phyloP scores from a whole-genome alignment of 2,113 vertebrate genomes.

The Callithrix jacchus region DNA sequence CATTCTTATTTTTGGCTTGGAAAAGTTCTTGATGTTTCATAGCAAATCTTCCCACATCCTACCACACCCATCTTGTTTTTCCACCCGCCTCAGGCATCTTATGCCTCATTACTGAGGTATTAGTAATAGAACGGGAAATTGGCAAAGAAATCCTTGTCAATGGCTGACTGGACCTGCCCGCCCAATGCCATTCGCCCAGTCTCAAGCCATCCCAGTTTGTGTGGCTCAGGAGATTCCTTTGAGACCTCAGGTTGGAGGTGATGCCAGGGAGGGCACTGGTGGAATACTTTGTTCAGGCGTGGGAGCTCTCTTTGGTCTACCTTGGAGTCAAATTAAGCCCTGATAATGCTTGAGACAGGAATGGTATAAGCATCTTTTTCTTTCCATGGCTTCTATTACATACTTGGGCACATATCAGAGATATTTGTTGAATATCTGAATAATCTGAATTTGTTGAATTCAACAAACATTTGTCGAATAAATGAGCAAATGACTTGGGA shows the following conservation, averaged over 20 bases:
- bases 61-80: neutral
- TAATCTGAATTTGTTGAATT: too few species aligned
- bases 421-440: too few species aligned
- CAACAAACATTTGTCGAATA: neutral
- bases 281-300: neutral
- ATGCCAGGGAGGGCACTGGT: neutral
- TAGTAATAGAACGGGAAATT: neutral
- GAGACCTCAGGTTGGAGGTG: neutral
- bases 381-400: neutral
- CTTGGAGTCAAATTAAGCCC: neutral
- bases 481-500: neutral
- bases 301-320: neutral
- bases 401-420: neutral
- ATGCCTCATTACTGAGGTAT: neutral
- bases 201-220: neutral
- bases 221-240: neutral
- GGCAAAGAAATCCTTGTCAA: neutral
- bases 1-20: neutral
- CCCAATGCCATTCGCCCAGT: neutral
- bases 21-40: neutral
- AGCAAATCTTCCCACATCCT: conserved; percentile 9
- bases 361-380: neutral
- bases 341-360: neutral
- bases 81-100: neutral
- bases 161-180: too few species aligned